phyloP scores from a whole-genome alignment of 2,888 invertebrate genomes.

The Cataglyphis livida region DNA sequence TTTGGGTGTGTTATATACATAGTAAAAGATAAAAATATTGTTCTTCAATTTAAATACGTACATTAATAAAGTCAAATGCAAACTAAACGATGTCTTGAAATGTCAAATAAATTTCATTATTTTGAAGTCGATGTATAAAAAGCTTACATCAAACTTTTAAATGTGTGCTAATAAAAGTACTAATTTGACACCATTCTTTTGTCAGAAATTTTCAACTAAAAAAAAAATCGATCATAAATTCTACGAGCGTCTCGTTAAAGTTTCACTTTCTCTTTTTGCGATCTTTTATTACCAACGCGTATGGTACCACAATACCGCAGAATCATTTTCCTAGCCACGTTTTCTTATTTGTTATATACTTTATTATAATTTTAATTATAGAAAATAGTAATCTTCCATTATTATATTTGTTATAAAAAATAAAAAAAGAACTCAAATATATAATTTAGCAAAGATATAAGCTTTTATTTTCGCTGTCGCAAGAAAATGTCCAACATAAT shows the following conservation, averaged over 20 bases:
- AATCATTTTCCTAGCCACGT: conserved; percentile 59
- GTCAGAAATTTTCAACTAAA: conserved; percentile 37
- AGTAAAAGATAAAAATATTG: conserved; percentile 25
- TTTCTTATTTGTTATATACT: conserved; percentile 16
- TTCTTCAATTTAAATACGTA: neutral
- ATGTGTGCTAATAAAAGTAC: conserved; percentile 22
- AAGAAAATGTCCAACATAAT: conserved; percentile 14
- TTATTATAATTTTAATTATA: neutral
- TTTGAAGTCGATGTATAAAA: conserved; percentile 27
- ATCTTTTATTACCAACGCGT: conserved; percentile 67
- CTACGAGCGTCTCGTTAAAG: conserved; percentile 33
- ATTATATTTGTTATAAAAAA: neutral
- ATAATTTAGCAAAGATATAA: neutral
- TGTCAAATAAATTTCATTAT: neutral
- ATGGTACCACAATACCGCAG: conserved; percentile 61
- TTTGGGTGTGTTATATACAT: neutral
- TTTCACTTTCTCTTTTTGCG: conserved; percentile 42
- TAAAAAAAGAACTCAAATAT: neutral
- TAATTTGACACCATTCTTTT: conserved; percentile 28
- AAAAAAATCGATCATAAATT: conserved; percentile 34
- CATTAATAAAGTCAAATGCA: neutral
- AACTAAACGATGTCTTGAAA: conserved; percentile 3
- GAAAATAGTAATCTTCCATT: neutral
- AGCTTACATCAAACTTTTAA: neutral
- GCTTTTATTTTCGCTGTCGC: neutral